Evolutionary conservation across 1,140 invertebrate species (phyloP), one percentile per base, ranked within the genome.

Genomic region (Bombus affinis): DNA sequence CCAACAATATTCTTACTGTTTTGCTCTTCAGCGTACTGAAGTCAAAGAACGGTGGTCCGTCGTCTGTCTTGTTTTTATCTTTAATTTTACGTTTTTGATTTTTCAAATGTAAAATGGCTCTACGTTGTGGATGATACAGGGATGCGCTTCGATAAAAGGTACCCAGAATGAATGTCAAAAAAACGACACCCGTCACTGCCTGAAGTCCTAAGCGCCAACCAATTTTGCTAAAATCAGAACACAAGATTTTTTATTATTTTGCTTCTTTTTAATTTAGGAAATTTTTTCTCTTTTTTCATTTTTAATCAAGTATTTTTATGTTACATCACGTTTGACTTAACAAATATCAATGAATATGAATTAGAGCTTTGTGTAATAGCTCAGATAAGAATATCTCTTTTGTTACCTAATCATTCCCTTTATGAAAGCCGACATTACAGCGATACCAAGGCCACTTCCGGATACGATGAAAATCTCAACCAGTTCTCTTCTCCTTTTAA

Each of bases 101-200:
- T 94, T 99, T 99, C 81, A 99, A 96, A 93, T 98, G 98, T 32
- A 98, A 95, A 88, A 99, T 98, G 47, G 98, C 98, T 71, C 98
- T 96, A 84, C 98, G 93, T 92, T 98, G 98, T 0, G 98, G 98
- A 94, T 99, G 98, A 92, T 99, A 99, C 1, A 99, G 95, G 0
- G 98, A 98, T 0, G 98, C 98, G 15, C 98, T 98, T 32, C 98
- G 96, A 93, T 98, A 98, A 95, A 98, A 98, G 5, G 97, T 98
- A 35, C 98, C 98, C 18, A 98, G 95, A 90, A 99, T 97, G 93
- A 98, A 98, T 1, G 98, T 98, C 12, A 97, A 94, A 86, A 98
- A 98, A 25, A 98, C 96, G 4, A 97, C 96, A 28, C 97, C 98
- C 3, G 98, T 98, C 8, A 98, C 97, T 65, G 97, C 97, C 94